phyloP scores from a whole-genome alignment of 2,797 vertebrate genomes.

The Bovichtus diacanthus region DNA sequence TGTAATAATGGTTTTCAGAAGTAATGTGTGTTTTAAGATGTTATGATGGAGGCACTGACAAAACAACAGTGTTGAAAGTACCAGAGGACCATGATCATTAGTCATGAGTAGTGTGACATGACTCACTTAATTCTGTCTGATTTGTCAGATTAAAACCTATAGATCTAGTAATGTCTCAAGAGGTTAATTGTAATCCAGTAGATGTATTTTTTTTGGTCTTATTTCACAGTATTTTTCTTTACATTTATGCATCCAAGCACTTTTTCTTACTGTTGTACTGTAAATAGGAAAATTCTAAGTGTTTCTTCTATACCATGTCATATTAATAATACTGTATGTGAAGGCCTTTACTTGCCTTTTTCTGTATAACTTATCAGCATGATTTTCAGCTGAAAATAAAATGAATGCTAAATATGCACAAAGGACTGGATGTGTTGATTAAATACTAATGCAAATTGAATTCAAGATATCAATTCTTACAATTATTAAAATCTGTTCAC shows the following conservation, averaged over 20 bases:
- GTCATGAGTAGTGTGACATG: conserved; percentile 11
- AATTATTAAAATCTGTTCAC: background rate
- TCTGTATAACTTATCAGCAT: conserved; percentile 72
- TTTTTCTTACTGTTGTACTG: conserved; percentile 73
- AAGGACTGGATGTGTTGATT: background rate
- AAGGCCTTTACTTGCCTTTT: conserved; percentile 61
- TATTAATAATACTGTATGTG: conserved; percentile 72
- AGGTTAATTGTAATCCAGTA: conserved; percentile 38
- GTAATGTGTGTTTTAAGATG: background rate
- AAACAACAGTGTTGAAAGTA: conserved; percentile 10
- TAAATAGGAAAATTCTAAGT: conserved; percentile 73
- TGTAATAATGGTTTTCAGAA: conserved; percentile 26
- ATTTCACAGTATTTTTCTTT: conserved; percentile 62
- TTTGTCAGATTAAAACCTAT: conserved; percentile 11
- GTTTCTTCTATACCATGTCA: conserved; percentile 68
- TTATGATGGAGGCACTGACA: background rate
- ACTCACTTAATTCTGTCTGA: conserved; percentile 8
- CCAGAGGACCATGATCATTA: conserved; percentile 31
- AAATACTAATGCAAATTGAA: background rate
- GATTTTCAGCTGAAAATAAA: conserved; percentile 74
- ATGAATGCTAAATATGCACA: conserved; percentile 58
- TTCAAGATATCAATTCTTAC: background rate
- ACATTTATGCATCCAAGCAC: conserved; percentile 78
- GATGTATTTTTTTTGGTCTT: conserved; percentile 59
- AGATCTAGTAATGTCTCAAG: conserved; percentile 13